Evolutionary conservation across 1,140 invertebrate species (phyloP).

Genomic region (Ridgeia piscesae): DNA sequence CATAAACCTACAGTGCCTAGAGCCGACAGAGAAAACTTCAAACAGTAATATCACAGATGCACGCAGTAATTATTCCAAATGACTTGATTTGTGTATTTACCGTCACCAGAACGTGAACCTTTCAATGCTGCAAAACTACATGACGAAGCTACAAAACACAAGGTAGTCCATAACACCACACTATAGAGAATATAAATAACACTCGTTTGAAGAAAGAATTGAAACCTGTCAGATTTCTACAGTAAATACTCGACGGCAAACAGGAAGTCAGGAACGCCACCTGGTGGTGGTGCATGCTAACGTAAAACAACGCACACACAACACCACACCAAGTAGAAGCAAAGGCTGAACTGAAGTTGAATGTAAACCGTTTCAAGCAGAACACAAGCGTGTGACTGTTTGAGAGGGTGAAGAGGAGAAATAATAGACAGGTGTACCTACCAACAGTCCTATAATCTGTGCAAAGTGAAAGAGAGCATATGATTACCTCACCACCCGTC

Average conservation of each 20-base stretch:
- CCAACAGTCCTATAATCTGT: slow-evolving; percentile 45
- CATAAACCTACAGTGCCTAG: background rate
- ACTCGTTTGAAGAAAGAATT: background rate
- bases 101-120: background rate
- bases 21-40: background rate
- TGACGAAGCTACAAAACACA: background rate
- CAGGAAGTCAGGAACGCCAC: background rate
- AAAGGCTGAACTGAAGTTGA: background rate
- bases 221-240: no score
- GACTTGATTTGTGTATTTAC: background rate
- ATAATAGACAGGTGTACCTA: slow-evolving; percentile 32
- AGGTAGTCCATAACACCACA: background rate
- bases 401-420: background rate
- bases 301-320: background rate
- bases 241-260: background rate
- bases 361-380: background rate
- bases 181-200: background rate
- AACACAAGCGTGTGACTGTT: background rate
- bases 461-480: slow-evolving; percentile 20
- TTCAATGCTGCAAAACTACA: background rate
- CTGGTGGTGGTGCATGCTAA: background rate
- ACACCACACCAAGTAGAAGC: background rate
- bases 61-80: background rate
- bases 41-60: background rate
- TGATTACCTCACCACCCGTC: background rate